Conservation (phyloP, 2,797 vertebrate genomes). For the Neopelma chrysocephalum region DNA sequence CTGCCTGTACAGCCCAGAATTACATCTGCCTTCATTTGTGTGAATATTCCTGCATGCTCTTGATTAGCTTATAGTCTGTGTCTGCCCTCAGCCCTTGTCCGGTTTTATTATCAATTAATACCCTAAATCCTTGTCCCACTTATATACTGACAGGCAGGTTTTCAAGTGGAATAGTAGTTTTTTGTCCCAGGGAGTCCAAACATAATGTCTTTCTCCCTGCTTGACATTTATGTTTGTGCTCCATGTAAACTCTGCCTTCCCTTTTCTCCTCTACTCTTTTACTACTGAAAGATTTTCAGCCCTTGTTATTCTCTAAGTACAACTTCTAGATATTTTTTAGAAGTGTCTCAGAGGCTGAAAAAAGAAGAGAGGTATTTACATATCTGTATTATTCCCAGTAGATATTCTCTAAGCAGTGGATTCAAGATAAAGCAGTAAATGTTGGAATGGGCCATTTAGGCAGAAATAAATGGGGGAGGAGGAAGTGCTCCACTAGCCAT, state of each 20-base stretch:
- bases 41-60: background rate
- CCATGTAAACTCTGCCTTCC: background rate
- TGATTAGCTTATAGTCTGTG: background rate
- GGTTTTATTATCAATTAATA: background rate
- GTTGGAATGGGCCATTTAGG: background rate
- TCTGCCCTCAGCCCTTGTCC: background rate
- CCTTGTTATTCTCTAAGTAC: background rate
- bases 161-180: background rate
- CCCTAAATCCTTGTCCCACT: background rate
- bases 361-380: background rate
- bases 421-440: background rate
- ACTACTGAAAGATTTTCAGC: background rate
- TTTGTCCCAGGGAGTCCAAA: background rate
- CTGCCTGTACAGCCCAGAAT: background rate
- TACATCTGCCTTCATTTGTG: background rate
- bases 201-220: background rate
- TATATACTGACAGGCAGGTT: background rate
- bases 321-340: background rate
- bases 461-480: background rate
- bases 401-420: background rate
- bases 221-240: background rate
- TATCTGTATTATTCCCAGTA: background rate
- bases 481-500: background rate
- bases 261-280: background rate
- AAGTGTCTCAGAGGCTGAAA: background rate